Percentiles rank a stretch among this genome's conserved stretches.
Conservation (phyloP, 2,797 vertebrate genomes). For the Aldrovandia affinis region DNA sequence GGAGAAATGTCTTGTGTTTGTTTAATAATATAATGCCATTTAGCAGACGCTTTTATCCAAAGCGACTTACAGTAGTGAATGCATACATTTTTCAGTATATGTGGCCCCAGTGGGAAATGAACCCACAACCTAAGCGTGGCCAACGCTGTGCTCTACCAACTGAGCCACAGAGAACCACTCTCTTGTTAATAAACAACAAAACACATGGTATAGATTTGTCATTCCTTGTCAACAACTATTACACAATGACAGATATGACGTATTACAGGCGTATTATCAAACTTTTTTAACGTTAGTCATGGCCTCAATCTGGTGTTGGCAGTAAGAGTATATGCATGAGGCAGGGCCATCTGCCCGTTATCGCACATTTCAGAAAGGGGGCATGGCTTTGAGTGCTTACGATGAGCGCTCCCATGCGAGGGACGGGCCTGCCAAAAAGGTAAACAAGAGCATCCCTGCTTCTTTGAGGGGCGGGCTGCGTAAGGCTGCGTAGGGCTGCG, state of each 20-base stretch:
- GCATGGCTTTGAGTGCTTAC: not conserved
- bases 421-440: not conserved
- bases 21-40: too few relatives aligned
- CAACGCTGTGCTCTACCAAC: too few relatives aligned
- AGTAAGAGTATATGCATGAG: not conserved
- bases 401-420: not conserved
- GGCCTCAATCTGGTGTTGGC: not conserved
- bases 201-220: not conserved
- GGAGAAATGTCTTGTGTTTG: not conserved
- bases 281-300: not conserved
- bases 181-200: not conserved
- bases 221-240: not conserved
- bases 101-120: too few relatives aligned
- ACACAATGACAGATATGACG: not conserved
- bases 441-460: not conserved
- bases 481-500: constrained; percentile 16
- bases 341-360: not conserved
- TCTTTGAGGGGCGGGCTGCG: constrained; percentile 20
- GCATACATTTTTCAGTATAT: too few relatives aligned
- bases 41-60: too few relatives aligned
- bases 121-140: too few relatives aligned
- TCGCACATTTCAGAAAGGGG: not conserved
- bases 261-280: not conserved
- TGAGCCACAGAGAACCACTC: too few relatives aligned
- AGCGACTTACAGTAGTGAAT: too few relatives aligned